Base-by-base conservation (phyloP, 2,888 invertebrate genomes). In the Macropis europaea region DNA sequence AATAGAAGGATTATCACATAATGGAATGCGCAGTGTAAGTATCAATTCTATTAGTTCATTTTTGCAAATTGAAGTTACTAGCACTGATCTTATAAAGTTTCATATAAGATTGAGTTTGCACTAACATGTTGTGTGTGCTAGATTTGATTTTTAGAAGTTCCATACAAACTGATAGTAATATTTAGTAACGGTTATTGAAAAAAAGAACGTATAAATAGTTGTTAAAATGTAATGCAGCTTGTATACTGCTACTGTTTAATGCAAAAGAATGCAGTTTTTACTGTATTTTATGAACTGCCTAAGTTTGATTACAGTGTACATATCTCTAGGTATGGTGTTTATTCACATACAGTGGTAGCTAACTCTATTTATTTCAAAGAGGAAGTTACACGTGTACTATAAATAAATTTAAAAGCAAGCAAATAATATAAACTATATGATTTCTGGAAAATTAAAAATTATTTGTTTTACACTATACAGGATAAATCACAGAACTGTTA, bases 11-110 rank as follows among this genome's bases (percentile, higher is more conserved):
- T 91, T 97, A 75, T 95, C 96, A 36, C 95, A 95, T 88, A 94
- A 95, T 82, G 94, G 94, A 71, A 94, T 95, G 48, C 93, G 95
- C 91, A 96, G 94, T 92, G 97, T 97, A 93, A 95, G 96, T 96
- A 56, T 47, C 34, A 47, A 11, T 22, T 43, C 26, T 61, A 17
- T 11, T 42, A n/a, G 45, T n/a, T 0, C 13, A 50, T 43, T 50
- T 50, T 45, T 66, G 5, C n/a, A 19, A 48, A 22, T 24, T 48
- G 2, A 11, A 28, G 13, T 43, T 42, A 45, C 9, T 43, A 36
- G 68, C 43, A 50, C 43, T 26, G 2, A 22, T 30, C 30, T 42
- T 36, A 38, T 19, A 38, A 15, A 50, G 50, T 13, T 64, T 45
- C n/a, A 68, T 63, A 48, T 17, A 4, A 54, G 26, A 63, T 54